phyloP scores from a whole-genome alignment of 2,797 vertebrate genomes.

The Amazonetta brasiliensis region DNA sequence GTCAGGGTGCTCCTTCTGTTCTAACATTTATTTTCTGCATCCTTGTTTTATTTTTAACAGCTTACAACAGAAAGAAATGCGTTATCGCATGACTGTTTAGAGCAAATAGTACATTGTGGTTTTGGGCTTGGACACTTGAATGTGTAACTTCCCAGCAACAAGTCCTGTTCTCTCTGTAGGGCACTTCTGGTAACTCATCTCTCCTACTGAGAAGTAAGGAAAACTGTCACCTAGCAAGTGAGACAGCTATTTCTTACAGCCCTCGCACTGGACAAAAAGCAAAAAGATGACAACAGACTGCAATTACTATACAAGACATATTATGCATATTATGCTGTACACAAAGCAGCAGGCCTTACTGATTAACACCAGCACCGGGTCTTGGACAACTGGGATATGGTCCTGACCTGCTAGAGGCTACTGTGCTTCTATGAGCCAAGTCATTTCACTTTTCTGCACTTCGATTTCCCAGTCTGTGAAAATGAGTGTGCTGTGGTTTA shows the following conservation, averaged over 20 bases:
- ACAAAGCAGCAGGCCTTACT: background rate
- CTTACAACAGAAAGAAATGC: slow-evolving; percentile 25
- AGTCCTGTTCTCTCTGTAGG: slow-evolving; percentile 33
- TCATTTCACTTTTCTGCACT: background rate
- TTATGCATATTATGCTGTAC: background rate
- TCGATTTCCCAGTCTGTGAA: background rate
- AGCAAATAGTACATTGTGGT: slow-evolving; percentile 59
- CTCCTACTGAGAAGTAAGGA: slow-evolving; percentile 40
- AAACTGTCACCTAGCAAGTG: slow-evolving; percentile 5
- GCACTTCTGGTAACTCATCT: slow-evolving; percentile 62
- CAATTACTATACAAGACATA: background rate
- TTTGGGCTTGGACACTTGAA: slow-evolving; percentile 60
- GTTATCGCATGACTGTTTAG: slow-evolving; percentile 60
- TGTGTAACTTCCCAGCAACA: slow-evolving; percentile 62
- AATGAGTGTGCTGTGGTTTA: background rate
- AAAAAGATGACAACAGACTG: background rate
- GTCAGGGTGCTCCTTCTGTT: background rate
- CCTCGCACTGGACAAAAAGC: background rate
- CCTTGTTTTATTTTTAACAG: slow-evolving; percentile 66
- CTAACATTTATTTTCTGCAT: slow-evolving; percentile 43
- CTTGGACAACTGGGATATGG: background rate
- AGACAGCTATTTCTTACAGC: background rate
- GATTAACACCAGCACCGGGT: background rate
- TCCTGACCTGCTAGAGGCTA: background rate
- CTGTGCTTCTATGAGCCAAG: background rate